Evolutionary conservation across 2,888 invertebrate species (phyloP), one percentile per base, ranked within the genome.

Genomic region (Mycalesis mineus): DNA sequence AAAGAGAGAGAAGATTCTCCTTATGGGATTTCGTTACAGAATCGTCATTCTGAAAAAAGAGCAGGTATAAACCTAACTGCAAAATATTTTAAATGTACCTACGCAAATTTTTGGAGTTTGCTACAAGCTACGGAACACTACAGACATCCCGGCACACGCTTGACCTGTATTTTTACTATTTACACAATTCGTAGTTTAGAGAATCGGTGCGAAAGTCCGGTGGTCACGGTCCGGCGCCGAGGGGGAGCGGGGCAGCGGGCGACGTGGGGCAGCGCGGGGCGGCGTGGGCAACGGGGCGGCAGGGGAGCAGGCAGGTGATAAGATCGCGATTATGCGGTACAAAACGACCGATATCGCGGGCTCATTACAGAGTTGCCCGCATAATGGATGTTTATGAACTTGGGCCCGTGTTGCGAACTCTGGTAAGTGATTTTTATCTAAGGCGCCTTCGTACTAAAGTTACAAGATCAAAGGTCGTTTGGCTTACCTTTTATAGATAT

Each of bases 311-410:
- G 53, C 8, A n/a, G 51, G 65, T 70, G 82, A 84, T 84, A 84
- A 76, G 77, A 87, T 87, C 88, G 73, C 82, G 83, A 88, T 88
- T 85, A 88, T 78, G 70, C 78, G 82, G 77, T 83, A 88, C 88
- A 88, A 88, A 88, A 87, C 86, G 86, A 72, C 71, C 73, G 78
- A 81, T 83, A 83, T 74, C 79, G 80, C 72, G 80, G 72, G 68
- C 79, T 84, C 80, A 83, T 84, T 84, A 84, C 76, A 73, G 55
- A 71, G 70, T 78, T 75, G 75, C 72, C 75, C 70, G 78, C 77
- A 72, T 80, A 78, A 82, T 78, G 74, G 72, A 75, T 75, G 74
- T 77, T 78, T 75, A 74, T 70, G 65, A 63, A 62, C 60, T 57
- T 33, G 36, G 36, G 57, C 58, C 53, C 55, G 47, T 48, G 61